Evolutionary conservation across 2,797 vertebrate species (phyloP).

Genomic region (Tiaroga cobitis): DNA sequence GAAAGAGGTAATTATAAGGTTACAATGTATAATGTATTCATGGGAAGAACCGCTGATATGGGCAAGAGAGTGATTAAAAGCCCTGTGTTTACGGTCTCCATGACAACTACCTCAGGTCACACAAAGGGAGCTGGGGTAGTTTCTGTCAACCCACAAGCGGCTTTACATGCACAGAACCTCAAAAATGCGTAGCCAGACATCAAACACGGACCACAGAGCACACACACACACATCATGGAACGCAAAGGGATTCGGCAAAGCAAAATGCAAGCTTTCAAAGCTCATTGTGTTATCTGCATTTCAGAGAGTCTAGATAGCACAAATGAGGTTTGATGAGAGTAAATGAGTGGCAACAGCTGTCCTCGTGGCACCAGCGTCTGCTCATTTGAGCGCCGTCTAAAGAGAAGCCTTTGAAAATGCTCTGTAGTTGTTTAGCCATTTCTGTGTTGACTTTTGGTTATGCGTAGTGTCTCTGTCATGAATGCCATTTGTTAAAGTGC

Average conservation of each 20-base stretch:
- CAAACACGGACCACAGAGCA: background rate
- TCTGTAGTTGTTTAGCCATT: conserved; percentile 33
- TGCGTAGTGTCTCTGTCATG: conserved; percentile 12
- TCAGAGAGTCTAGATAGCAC: conserved; percentile 40
- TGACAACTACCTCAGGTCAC: conserved; percentile 49
- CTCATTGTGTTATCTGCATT: conserved; percentile 40
- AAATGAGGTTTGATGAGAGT: conserved; percentile 53
- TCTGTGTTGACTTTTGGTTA: conserved; percentile 42
- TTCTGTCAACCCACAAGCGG: conserved; percentile 36
- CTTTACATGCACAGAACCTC: conserved; percentile 19
- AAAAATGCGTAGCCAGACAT: background rate
- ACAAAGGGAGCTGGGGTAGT: conserved; percentile 43
- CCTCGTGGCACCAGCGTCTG: conserved; percentile 9
- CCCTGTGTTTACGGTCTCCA: conserved; percentile 59
- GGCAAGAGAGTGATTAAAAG: conserved; percentile 51
- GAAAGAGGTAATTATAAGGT: conserved; percentile 71
- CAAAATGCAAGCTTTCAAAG: conserved; percentile 50
- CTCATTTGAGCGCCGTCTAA: conserved; percentile 3
- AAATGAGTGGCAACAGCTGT: conserved; percentile 35
- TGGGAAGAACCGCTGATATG: conserved; percentile 55
- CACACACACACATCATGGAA: conserved; percentile 7
- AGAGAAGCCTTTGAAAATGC: conserved; percentile 26
- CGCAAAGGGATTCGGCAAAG: conserved; percentile 25
- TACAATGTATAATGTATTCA: conserved; percentile 64
- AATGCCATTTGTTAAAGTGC: conserved; percentile 11